These are phyloP conservation scores for silkworm (Bombyx mori) DNA, from an alignment of 1,140 invertebrate species.

Conservation along the genomic window ASM3026992v2 NC_085110.1:886501-887000, in stretches of 20 bases:
- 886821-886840: neutral
- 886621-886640: conserved; percentile 81
- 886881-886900: no score
- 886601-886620: conserved; percentile 85
- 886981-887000: no score
- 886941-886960: no score
- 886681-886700: conserved; percentile 2
- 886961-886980: no score
- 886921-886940: no score
- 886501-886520: conserved; percentile 72
- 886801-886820: neutral
- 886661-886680: conserved; percentile 81
- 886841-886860: neutral
- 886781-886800: neutral
- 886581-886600: conserved; percentile 80
- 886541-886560: conserved; percentile 77
- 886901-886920: no score
- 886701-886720: conserved; percentile 16
- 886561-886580: conserved; percentile 83
- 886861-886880: no score
- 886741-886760: neutral
- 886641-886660: conserved; percentile 81
- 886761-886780: no score
- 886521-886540: conserved; percentile 84
- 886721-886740: neutral